Evolutionary conservation across 2,888 invertebrate genomes (phyloP), one percentile per base, ranked within the genome.

Genomic region (Idaea dimidiata): DNA sequence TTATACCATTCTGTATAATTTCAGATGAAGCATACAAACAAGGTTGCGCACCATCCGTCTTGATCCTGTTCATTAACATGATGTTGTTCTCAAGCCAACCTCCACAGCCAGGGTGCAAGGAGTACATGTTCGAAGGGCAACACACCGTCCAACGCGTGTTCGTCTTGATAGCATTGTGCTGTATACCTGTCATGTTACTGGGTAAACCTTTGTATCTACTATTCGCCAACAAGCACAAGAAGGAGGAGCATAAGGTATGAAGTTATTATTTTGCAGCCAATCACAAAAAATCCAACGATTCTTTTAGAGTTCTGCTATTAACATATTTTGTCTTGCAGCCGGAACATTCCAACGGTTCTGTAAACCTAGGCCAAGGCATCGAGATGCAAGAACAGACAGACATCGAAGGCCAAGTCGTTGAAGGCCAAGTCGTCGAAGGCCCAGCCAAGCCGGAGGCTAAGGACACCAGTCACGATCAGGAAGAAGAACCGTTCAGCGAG

Each of bases 51-150:
- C 99, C 99, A 0, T 98, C 98, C 0, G 97, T 99, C 74, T 94
- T 99, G 66, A 99, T 99, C 74, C 97, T 98, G 6, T 98, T 99
- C 87, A 99, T 99, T 91, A 99, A 99, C 93, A 99, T 99, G 99
- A 98, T 99, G 78, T 92, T 99, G 78, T 95, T 97, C 86, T 98
- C 97, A 71, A 85, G 87, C 53, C 89, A 87, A n/a, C 80, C 74
- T 55, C 82, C 84, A 0, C 83, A 93, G 59, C 62, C 62, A 0
- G 90, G 88, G 55, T 95, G 95, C 87, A 87, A 93, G 66, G 93
- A 93, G 77, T 93, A 87, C 78, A 96, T 97, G 96, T 97, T 94
- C 79, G 93, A 93, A 0, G 93, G 94, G 0, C 97, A 99, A 93
- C 91, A 93, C 33, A 81, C 75, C 0, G 69, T 99, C 10, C 98